Percentiles rank a stretch among this genome's conserved stretches.
Conservation (phyloP, 2,797 vertebrate species). For the Malurus splendens region DNA sequence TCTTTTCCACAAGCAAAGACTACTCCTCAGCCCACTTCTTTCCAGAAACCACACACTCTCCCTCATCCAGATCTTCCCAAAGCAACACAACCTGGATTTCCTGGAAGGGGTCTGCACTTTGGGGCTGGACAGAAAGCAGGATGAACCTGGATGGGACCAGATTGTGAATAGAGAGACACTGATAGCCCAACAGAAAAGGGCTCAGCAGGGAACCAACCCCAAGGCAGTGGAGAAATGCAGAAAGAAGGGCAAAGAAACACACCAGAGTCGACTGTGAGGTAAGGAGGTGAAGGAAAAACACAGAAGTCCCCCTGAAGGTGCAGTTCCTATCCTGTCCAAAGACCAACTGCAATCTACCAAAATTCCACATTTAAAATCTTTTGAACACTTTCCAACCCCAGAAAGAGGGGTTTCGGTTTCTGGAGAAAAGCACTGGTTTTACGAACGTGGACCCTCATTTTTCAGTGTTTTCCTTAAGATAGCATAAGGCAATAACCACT, state of each 20-base stretch:
- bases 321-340: not conserved
- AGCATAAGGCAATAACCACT: not conserved
- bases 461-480: not conserved
- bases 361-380: not conserved
- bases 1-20: not conserved
- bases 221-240: not conserved
- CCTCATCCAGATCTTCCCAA: not conserved
- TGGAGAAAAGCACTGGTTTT: not conserved
- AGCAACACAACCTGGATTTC: not conserved
- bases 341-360: not conserved
- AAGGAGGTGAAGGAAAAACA: not conserved
- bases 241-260: not conserved
- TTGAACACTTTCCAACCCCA: not conserved
- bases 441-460: not conserved
- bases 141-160: not conserved
- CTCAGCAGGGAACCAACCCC: not conserved
- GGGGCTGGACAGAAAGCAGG: not conserved
- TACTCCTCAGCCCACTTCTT: not conserved
- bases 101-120: accelerated
- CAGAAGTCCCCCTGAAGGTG: not conserved
- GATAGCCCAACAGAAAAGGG: not conserved
- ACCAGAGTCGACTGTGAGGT: not conserved
- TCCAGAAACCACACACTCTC: not conserved
- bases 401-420: not conserved
- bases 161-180: not conserved